Conservation (phyloP, 1,140 invertebrate species). For the Pteromalus puparum region DNA sequence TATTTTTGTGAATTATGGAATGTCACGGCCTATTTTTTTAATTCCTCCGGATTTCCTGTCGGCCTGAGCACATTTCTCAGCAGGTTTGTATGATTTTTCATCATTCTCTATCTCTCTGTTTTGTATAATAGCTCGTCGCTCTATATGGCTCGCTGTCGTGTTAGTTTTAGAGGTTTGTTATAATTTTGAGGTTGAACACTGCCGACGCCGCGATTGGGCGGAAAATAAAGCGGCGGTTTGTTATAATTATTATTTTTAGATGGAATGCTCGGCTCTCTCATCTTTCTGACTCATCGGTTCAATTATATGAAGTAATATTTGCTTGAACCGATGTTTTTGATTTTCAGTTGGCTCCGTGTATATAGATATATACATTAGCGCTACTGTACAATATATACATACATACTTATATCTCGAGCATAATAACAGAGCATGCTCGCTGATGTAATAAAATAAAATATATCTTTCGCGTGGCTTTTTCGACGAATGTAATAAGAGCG, state of each 20-base stretch:
- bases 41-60: neutral
- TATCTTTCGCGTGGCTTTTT: neutral
- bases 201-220: neutral
- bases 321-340: constrained; percentile 25
- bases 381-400: neutral
- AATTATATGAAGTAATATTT: constrained; percentile 38
- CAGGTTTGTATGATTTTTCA: constrained; percentile 13
- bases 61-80: neutral
- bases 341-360: neutral
- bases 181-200: too few species aligned
- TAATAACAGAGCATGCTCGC: neutral
- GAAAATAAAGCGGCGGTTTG: neutral
- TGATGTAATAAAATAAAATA: too few species aligned
- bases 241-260: neutral
- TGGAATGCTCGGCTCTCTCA: constrained; percentile 1
- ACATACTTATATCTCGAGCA: neutral
- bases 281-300: constrained; percentile 30
- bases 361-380: neutral
- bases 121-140: too few species aligned
- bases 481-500: neutral
- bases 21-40: constrained; percentile 17
- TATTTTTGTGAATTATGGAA: constrained; percentile 32
- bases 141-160: too few species aligned
- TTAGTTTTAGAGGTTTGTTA: neutral
- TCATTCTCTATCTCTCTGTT: neutral